These are phyloP conservation scores for Palaemon carinicauda DNA, from an alignment of 1,140 invertebrate species.

Conservation along the genomic window DNA sequence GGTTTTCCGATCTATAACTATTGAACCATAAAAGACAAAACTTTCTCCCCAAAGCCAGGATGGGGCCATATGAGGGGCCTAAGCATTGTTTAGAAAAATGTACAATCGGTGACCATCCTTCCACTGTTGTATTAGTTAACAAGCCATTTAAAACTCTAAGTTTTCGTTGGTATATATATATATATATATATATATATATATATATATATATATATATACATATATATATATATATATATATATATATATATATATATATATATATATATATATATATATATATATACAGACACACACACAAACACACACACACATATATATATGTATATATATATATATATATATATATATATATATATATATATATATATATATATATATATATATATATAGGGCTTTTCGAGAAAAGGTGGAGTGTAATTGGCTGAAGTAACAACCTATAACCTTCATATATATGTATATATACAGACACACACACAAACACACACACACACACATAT, in stretches of 20 bases:
- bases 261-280: slow-evolving; percentile 10
- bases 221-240: slow-evolving; percentile 19
- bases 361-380: not conserved
- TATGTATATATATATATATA: not conserved
- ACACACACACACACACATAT: not conserved
- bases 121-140: too few relatives aligned
- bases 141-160: too few relatives aligned
- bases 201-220: slow-evolving; percentile 31
- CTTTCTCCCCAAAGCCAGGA: too few relatives aligned
- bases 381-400: too few relatives aligned
- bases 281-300: slow-evolving; percentile 6
- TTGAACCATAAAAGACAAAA: too few relatives aligned
- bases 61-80: too few relatives aligned
- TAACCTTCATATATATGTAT: slow-evolving; percentile 9
- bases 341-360: not conserved
- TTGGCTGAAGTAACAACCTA: too few relatives aligned
- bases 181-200: slow-evolving; percentile 31
- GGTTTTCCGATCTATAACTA: too few relatives aligned
- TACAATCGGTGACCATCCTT: too few relatives aligned
- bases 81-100: too few relatives aligned
- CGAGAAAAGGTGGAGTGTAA: too few relatives aligned
- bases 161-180: not conserved
- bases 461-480: slow-evolving; percentile 6
- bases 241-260: slow-evolving; percentile 24
- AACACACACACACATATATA: not conserved